Base-by-base conservation (phyloP, 2,888 invertebrate genomes). In the Scaptomyza polygonia region DNA sequence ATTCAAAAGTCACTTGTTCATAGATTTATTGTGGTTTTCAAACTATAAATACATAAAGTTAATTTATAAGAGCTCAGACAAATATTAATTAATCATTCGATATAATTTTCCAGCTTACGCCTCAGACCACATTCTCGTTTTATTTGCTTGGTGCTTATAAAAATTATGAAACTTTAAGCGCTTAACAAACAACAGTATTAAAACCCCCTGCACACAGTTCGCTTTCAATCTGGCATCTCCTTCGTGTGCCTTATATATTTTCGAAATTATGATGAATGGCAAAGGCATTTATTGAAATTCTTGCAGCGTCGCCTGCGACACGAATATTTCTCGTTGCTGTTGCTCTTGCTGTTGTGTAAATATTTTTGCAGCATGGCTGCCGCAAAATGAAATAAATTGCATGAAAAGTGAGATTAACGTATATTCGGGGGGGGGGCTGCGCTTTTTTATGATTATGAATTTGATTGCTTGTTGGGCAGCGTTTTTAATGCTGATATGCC, bases 321-420 rank as follows among this genome's bases (percentile, higher is more conserved):
- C 29, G 49, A 48, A 34, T 18, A 48, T 18, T 45, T 32, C 18
- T 21, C 14, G 43, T 39, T 43, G 45, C 12, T 48, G 40, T 47
- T 43, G n/a, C n/a, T n/a, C n/a, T n/a, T n/a, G n/a, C n/a, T n/a
- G n/a, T n/a, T n/a, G 40, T 53, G 14, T 30, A 30, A 30, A 27
- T 45, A 59, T 56, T 62, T 64, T 67, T 72, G 55, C 64, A 63
- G 66, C 63, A 65, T 51, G 57, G 64, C 53, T 72, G 76, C 65
- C 65, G 77, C 68, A 77, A 88, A 88, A 79, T 67, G 67, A 86
- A 88, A 84, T 86, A 83, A 88, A 86, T 84, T 83, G 75, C 61
- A 64, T 56, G 66, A 67, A 72, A 73, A 69, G 73, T 77, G 77
- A 86, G 86, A 84, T 88, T 84, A 84, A 70, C 77, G 67, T 64